Evolutionary conservation across 2,888 invertebrate genomes (phyloP), one percentile per base, ranked within the genome.

Genomic region (Tiphia femorata): DNA sequence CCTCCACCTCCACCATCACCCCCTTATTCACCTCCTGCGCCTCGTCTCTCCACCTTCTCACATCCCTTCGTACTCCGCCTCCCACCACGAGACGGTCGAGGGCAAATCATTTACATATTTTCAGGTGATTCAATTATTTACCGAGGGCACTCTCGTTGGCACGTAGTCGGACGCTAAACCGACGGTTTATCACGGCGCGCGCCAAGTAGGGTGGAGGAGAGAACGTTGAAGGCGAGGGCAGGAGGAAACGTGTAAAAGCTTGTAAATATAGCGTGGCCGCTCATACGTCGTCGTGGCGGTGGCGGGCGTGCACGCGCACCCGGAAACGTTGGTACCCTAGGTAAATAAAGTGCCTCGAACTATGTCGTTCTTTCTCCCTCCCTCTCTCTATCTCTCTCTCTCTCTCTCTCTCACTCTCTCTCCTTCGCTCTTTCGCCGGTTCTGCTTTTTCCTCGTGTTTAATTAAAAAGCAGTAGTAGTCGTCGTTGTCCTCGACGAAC

Each of bases 41-140:
- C 19, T 17, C 35, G 42, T 37, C 48, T 46, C 59, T n/a, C 35
- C 57, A 42, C 56, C 19, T 17, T 30, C 38, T 37, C 48, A 33
- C 33, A 14, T 2, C 33, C 33, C 33, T n/a, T 12, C 29, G 5
- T 2, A 12, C 29, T 10, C 29, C 29, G 2, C 10, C 6, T 10
- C 29, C 12, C 29, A 29, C 10, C 29, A 10, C 10, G 21, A 51
- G 46, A 40, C 42, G 19, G 19, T n/a, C n/a, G n/a, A n/a, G n/a
- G n/a, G n/a, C n/a, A n/a, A 44, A 33, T 51, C 62, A 72, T 75
- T 75, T 72, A 64, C 69, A 72, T 73, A 70, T 68, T 76, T 76
- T 68, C 64, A 43, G 44, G 48, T 48, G 37, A 47, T 49, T 58
- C 50, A 55, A 73, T 73, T 73, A 72, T 69, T 72, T 62, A 58